phyloP scores from a whole-genome alignment of 1,140 invertebrate species.

The Drosophila simulans region DNA sequence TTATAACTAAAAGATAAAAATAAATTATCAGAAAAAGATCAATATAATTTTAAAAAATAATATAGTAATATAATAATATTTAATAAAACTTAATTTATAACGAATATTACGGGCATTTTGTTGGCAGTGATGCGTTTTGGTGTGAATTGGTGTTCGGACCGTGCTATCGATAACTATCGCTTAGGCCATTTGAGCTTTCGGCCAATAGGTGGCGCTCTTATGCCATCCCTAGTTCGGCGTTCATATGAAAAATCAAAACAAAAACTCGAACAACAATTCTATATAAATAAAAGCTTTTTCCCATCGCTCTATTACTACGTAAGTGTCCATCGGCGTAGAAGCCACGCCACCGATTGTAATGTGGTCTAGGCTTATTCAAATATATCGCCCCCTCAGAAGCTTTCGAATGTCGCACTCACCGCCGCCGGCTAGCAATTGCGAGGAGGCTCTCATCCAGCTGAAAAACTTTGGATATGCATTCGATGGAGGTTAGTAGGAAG shows the following conservation, averaged over 20 bases:
- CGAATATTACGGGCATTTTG: no score
- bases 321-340: conserved; percentile 3
- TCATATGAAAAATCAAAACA: conserved; percentile 29
- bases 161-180: no score
- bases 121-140: neutral
- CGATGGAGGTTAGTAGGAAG: conserved; percentile 51
- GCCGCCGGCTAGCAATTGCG: conserved; percentile 17
- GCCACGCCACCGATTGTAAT: neutral
- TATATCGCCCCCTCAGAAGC: conserved; percentile 1
- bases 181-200: neutral
- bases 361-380: conserved; percentile 3
- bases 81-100: no score
- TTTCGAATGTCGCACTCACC: conserved; percentile 20
- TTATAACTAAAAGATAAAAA: no score
- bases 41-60: no score
- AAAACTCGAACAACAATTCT: conserved; percentile 16
- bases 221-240: neutral
- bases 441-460: conserved; percentile 51
- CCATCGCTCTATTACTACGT: conserved; percentile 15
- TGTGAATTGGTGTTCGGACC: neutral
- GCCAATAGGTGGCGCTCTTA: neutral
- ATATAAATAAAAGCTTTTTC: conserved; percentile 11
- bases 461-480: conserved; percentile 73
- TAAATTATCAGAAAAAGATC: no score
- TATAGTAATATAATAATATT: no score